Evolutionary conservation across 2,797 vertebrate genomes (phyloP).

Genomic region (Megalops cyprinoides): DNA sequence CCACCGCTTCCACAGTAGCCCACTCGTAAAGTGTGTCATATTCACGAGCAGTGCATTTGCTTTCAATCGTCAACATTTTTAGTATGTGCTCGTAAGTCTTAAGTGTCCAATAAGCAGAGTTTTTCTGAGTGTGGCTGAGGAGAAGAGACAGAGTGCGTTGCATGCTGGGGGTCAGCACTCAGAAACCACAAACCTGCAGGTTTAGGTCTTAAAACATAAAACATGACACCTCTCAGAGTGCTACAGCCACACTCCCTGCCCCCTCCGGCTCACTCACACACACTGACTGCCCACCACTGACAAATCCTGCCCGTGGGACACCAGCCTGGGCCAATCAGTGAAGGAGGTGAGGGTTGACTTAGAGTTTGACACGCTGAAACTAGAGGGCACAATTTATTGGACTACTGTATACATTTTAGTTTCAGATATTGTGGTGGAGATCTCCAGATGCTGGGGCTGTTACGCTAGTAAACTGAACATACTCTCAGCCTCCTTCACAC

Average conservation of each 20-base stretch:
- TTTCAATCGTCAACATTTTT: background rate
- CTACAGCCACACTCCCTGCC: background rate
- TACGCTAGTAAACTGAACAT: background rate
- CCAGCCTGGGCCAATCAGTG: background rate
- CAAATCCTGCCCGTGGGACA: slow-evolving; percentile 10
- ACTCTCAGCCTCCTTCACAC: background rate
- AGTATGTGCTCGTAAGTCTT: background rate
- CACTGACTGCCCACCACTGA: background rate
- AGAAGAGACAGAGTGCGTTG: background rate
- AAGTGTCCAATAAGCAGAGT: background rate
- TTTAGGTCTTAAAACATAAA: background rate
- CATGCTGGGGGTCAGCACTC: background rate
- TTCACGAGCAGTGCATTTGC: background rate
- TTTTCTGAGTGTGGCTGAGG: background rate
- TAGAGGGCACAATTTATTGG: background rate
- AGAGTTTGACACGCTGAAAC: background rate
- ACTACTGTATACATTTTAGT: background rate
- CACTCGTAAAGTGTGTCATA: background rate
- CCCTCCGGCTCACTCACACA: background rate
- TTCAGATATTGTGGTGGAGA: background rate
- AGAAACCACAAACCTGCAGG: slow-evolving; percentile 19
- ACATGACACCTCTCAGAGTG: background rate
- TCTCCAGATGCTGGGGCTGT: background rate
- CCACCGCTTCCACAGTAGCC: background rate
- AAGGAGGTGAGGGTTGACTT: background rate